Conservation (phyloP, 2,113 vertebrate species). For the Rissa tridactyla region DNA sequence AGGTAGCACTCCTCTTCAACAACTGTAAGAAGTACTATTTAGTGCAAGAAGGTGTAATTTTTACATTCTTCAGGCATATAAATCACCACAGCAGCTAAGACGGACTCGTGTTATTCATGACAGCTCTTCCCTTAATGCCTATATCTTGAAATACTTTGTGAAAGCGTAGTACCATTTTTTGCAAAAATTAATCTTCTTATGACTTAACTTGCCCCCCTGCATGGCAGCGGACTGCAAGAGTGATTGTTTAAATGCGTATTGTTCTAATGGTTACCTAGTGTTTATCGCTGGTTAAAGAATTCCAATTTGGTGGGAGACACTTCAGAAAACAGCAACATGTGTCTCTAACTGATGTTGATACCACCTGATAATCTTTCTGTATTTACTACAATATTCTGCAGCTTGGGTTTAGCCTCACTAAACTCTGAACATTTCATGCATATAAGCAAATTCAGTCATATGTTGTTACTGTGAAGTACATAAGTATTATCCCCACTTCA, state of each 20-base stretch:
- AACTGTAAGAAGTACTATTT: background rate
- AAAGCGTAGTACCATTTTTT: background rate
- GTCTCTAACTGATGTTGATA: background rate
- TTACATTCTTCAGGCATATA: background rate
- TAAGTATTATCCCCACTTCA: background rate
- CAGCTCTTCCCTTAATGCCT: background rate
- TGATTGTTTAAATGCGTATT: background rate
- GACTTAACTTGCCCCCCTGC: background rate
- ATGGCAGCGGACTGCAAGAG: background rate
- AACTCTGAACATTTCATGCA: background rate
- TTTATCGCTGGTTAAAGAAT: background rate
- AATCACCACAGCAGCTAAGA: background rate
- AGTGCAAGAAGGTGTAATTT: background rate
- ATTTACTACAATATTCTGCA: background rate
- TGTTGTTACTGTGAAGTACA: background rate
- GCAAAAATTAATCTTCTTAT: background rate
- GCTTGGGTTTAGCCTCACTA: background rate
- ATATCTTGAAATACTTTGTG: background rate
- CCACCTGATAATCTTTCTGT: background rate
- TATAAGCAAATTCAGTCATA: background rate
- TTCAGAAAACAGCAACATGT: background rate
- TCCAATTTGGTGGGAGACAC: background rate
- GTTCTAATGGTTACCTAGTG: background rate
- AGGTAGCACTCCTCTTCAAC: background rate
- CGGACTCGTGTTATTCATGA: background rate